A percentile compares a stretch with the other conserved stretches of the same genome.
Evolutionary conservation across 2,113 vertebrate genomes (phyloP).

Genomic region (Tragelaphus strepsiceros): DNA sequence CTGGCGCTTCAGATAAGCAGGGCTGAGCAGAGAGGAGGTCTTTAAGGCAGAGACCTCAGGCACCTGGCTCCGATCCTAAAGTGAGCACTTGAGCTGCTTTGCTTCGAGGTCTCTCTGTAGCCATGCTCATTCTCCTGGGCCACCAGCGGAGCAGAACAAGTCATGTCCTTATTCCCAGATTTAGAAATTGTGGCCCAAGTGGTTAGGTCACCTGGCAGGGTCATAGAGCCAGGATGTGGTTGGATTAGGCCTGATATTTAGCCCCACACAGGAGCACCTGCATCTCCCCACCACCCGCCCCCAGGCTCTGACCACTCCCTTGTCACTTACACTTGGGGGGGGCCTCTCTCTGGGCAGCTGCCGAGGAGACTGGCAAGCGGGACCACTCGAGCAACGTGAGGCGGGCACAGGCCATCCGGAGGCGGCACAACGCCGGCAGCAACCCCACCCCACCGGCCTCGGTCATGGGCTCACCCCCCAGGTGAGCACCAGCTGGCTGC

Average conservation of each 20-base stretch:
- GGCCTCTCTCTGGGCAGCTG: conserved; percentile 67
- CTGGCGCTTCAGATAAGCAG: neutral
- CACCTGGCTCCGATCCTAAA: neutral
- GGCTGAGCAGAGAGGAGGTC: neutral
- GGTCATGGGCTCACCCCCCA: conserved; percentile 92
- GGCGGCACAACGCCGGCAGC: conserved; percentile 92
- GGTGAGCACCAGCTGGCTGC: conserved; percentile 66
- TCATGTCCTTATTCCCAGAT: neutral
- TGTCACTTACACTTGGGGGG: neutral
- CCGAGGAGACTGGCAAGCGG: conserved; percentile 80
- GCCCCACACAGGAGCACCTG: neutral
- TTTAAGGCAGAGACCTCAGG: neutral
- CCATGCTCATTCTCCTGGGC: accelerated
- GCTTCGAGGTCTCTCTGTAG: neutral
- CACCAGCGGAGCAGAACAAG: neutral
- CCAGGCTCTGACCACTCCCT: neutral
- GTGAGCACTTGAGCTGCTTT: neutral
- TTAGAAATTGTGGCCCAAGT: neutral
- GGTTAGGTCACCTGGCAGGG: neutral
- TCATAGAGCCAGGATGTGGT: neutral
- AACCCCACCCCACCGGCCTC: conserved; percentile 92
- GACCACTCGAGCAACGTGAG: conserved; percentile 87
- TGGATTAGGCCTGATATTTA: neutral
- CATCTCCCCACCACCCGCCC: accelerated
- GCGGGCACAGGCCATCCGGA: conserved; percentile 89